A percentile compares a stretch with the other conserved stretches of the same genome.
These are phyloP conservation scores for rabbit (Oryctolagus cuniculus) DNA, from an alignment of 2,113 vertebrate species.

Conservation along the genomic window DNA sequence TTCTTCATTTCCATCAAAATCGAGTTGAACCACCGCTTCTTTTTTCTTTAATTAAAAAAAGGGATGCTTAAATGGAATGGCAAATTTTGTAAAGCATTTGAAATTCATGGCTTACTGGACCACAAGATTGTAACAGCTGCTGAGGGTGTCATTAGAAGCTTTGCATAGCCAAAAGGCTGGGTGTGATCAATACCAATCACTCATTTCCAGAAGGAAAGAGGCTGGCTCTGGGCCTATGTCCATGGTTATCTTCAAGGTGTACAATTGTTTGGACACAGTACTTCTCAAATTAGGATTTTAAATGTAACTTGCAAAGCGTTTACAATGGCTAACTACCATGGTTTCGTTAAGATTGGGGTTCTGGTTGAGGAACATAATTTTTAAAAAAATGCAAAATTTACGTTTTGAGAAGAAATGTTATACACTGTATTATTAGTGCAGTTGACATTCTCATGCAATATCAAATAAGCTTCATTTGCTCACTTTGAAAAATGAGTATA, in stretches of 20 bases:
- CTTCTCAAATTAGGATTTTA: conserved; percentile 25
- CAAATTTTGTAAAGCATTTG: conserved; percentile 19
- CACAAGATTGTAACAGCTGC: neutral
- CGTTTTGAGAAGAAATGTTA: conserved; percentile 41
- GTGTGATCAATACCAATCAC: neutral
- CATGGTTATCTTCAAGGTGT: neutral
- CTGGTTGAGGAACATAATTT: neutral
- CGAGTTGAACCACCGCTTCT: neutral
- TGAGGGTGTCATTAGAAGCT: neutral
- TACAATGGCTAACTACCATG: neutral
- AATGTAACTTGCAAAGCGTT: conserved; percentile 39
- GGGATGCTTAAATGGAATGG: neutral
- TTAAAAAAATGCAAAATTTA: conserved; percentile 22
- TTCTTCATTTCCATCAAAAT: conserved; percentile 43
- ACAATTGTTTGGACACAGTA: neutral
- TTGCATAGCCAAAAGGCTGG: neutral
- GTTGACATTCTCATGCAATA: neutral
- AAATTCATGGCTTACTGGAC: neutral
- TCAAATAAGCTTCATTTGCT: neutral
- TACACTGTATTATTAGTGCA: neutral
- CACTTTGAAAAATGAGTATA: conserved; percentile 33
- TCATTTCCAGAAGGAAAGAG: conserved; percentile 17
- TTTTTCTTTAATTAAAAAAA: conserved; percentile 57
- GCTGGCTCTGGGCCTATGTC: neutral
- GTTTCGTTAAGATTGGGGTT: neutral